Evolutionary conservation across 2,113 vertebrate species (phyloP).

Genomic region (Lota lota): DNA sequence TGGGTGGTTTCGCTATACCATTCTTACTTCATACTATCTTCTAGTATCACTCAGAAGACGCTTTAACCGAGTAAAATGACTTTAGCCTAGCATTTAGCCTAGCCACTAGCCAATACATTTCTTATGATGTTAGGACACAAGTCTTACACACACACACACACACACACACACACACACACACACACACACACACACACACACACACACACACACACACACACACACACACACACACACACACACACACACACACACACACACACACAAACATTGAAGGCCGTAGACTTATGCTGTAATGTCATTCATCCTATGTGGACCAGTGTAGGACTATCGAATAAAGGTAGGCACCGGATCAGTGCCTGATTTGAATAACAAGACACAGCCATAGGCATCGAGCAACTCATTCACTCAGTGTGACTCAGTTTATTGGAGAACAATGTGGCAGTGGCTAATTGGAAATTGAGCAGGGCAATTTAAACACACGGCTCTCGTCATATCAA

Average conservation of each 20-base stretch:
- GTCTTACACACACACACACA: not conserved
- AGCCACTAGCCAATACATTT: too few species aligned
- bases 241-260: not conserved
- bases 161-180: not conserved
- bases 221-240: not conserved
- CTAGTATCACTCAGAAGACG: too few species aligned
- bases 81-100: too few species aligned
- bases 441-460: conserved; percentile 47
- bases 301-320: not conserved
- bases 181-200: not conserved
- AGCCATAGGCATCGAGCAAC: conserved; percentile 23
- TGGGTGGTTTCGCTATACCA: too few species aligned
- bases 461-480: conserved; percentile 58
- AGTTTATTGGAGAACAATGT: conserved; percentile 37
- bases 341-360: too few species aligned
- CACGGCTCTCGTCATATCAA: conserved; percentile 53
- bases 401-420: conserved; percentile 27
- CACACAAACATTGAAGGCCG: not conserved
- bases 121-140: too few species aligned
- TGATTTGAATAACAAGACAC: not conserved
- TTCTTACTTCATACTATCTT: too few species aligned
- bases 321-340: not conserved
- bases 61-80: too few species aligned
- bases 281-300: not conserved
- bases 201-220: not conserved